Conservation (phyloP, 2,113 vertebrate species). For the Felis chaus region DNA sequence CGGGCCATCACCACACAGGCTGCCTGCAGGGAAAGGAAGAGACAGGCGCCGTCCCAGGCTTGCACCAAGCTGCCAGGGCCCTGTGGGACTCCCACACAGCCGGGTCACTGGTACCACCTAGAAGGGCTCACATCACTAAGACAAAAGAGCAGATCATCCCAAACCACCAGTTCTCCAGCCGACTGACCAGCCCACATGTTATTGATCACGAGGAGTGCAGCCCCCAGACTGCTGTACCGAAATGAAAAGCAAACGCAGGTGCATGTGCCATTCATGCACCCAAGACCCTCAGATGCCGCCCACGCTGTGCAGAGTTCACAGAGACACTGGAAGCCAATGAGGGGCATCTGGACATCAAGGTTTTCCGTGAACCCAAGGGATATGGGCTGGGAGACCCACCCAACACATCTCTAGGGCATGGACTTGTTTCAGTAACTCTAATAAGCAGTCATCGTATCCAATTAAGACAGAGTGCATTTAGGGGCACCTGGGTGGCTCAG, state of each 20-base stretch:
- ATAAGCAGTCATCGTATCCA: neutral
- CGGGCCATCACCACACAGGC: constrained; percentile 84
- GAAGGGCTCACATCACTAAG: neutral
- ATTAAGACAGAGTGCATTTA: neutral
- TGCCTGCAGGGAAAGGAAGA: constrained; percentile 84
- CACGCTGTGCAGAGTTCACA: neutral
- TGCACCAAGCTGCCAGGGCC: neutral
- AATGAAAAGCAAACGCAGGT: neutral
- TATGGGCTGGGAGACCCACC: neutral
- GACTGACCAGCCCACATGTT: neutral
- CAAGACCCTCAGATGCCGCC: neutral
- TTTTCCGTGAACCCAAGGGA: neutral
- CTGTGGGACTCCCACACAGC: fast-evolving
- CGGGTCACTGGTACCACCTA: neutral
- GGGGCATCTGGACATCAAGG: neutral
- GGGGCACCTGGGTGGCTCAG: no score
- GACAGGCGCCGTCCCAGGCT: neutral
- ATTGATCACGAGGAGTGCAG: neutral
- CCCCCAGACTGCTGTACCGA: neutral
- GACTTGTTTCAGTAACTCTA: neutral
- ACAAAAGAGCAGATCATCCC: neutral
- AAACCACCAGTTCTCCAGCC: neutral
- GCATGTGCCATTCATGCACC: fast-evolving
- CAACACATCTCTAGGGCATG: fast-evolving
- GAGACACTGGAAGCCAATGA: neutral